phyloP scores from a whole-genome alignment of 1,140 invertebrate species.

The Batillaria attramentaria region DNA sequence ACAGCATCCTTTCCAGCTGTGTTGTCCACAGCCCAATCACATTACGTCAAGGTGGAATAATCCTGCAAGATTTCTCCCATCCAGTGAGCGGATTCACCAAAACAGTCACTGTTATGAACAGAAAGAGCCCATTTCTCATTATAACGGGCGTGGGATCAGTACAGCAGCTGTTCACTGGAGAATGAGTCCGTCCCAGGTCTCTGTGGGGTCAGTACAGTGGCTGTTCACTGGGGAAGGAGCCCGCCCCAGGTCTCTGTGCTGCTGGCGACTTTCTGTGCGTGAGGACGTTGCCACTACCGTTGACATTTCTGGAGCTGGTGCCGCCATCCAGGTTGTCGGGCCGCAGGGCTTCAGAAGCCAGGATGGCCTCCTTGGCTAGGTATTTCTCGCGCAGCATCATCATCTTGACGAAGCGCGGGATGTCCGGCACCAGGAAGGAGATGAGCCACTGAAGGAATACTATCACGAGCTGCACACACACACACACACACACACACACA shows the following conservation, averaged over 20 bases:
- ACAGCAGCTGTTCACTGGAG: neutral
- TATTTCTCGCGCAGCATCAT: constrained; percentile 88
- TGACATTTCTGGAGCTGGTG: neutral
- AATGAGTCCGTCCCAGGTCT: neutral
- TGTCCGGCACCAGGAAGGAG: constrained; percentile 89
- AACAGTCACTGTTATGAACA: neutral
- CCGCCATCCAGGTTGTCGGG: neutral
- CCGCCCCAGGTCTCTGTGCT: neutral
- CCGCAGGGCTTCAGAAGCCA: constrained; percentile 75
- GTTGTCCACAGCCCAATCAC: neutral
- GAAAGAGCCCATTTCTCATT: neutral
- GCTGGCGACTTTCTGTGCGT: neutral
- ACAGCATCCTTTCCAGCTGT: too few relatives aligned
- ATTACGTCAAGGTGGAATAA: neutral
- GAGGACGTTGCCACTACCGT: too few relatives aligned
- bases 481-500: constrained; percentile 9
- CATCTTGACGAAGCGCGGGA: constrained; percentile 82
- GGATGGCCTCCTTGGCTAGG: constrained; percentile 91
- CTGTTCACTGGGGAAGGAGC: neutral
- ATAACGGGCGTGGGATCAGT: neutral
- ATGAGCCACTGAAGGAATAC: constrained; percentile 87
- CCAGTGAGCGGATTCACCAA: neutral
- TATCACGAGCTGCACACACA: constrained; percentile 81
- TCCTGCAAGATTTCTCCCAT: too few relatives aligned
- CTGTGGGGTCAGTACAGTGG: constrained; percentile 2